phyloP scores from a whole-genome alignment of 2,888 invertebrate species.

The Hyposoter dolosus region DNA sequence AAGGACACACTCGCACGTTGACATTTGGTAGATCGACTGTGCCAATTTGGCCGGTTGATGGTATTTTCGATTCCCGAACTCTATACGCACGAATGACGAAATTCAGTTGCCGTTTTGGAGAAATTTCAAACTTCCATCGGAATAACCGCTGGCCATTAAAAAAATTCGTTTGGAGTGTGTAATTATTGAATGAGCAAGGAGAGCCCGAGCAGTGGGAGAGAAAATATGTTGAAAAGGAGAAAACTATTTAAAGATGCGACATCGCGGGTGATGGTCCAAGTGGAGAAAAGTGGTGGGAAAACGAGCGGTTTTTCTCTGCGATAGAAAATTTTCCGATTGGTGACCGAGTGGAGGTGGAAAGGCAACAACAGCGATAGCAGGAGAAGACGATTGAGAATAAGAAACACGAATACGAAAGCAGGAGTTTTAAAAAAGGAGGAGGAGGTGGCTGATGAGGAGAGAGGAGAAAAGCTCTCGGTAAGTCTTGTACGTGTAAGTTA shows the following conservation, averaged over 20 bases:
- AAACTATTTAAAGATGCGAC: conserved; percentile 46
- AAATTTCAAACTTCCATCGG: neutral
- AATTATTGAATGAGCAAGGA: conserved; percentile 13
- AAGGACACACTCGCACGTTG: neutral
- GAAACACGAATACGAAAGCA: conserved; percentile 56
- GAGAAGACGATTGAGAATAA: conserved; percentile 45
- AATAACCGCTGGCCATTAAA: neutral
- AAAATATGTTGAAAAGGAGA: conserved; percentile 21
- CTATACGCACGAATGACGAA: neutral
- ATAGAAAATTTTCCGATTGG: conserved; percentile 23
- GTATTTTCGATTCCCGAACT: neutral
- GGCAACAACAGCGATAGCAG: conserved; percentile 26
- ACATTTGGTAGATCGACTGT: neutral
- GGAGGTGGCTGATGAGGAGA: conserved; percentile 30
- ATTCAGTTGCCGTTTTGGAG: neutral
- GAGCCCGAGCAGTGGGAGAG: neutral
- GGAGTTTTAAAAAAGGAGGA: conserved; percentile 36
- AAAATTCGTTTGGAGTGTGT: neutral
- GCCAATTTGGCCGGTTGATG: neutral
- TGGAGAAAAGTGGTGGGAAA: conserved; percentile 8
- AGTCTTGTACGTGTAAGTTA: conserved; percentile 64
- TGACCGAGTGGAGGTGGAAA: conserved; percentile 7
- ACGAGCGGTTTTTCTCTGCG: conserved; percentile 6
- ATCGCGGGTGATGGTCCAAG: conserved; percentile 7
- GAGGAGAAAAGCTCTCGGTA: conserved; percentile 59